Conservation (phyloP, 2,888 invertebrate genomes). For the Salticus scenicus region DNA sequence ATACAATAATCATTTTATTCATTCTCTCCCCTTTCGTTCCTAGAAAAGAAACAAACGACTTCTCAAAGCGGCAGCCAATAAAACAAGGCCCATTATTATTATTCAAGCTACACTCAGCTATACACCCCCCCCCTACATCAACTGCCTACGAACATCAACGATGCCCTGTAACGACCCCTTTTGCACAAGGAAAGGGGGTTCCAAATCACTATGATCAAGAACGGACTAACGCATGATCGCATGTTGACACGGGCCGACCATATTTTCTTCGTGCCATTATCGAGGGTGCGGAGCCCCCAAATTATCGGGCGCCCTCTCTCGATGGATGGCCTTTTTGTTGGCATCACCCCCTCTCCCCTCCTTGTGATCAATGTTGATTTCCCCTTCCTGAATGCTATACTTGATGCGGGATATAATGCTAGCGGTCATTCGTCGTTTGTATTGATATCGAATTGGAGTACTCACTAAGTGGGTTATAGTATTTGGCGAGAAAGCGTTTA, state of each 20-base stretch:
- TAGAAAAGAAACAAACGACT: not conserved
- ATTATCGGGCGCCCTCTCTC: slow-evolving; percentile 51
- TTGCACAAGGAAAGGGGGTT: not conserved
- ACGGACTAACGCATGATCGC: slow-evolving; percentile 60
- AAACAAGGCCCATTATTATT: slow-evolving; percentile 48
- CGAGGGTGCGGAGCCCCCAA: slow-evolving; percentile 49
- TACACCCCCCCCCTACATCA: not conserved
- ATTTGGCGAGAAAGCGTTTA: not conserved
- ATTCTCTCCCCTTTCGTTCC: not conserved
- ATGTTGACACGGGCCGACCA: slow-evolving; percentile 52
- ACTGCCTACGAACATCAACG: not conserved
- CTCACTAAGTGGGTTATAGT: not conserved
- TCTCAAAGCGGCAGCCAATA: slow-evolving; percentile 1
- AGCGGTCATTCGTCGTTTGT: slow-evolving; percentile 66
- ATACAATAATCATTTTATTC: no score
- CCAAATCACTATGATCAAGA: slow-evolving; percentile 57
- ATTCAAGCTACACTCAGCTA: slow-evolving; percentile 34
- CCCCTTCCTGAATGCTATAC: not conserved
- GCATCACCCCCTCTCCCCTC: slow-evolving; percentile 13
- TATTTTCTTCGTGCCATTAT: slow-evolving; percentile 66
- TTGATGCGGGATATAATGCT: slow-evolving; percentile 22
- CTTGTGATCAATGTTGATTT: slow-evolving; percentile 36
- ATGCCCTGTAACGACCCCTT: slow-evolving; percentile 10
- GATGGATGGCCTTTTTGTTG: slow-evolving; percentile 66
- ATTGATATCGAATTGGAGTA: slow-evolving; percentile 33